phyloP scores from a whole-genome alignment of 2,888 invertebrate genomes.

The Philopedon plagiatum region DNA sequence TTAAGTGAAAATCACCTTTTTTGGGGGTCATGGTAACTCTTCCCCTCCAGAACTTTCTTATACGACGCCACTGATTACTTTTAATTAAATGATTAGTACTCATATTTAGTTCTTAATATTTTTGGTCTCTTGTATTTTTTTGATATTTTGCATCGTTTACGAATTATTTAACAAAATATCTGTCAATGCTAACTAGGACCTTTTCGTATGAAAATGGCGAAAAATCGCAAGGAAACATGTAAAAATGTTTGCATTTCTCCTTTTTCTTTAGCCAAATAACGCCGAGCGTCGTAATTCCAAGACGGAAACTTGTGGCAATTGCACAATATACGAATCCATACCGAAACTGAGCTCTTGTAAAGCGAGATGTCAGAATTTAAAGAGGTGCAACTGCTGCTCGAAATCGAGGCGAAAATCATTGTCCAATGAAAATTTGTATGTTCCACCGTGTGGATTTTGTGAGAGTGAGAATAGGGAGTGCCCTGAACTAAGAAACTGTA shows the following conservation, averaged over 20 bases:
- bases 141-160: too few species aligned
- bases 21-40: too few species aligned
- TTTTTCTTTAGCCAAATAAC: conserved; percentile 28
- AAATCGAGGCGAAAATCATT: conserved; percentile 71
- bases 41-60: too few species aligned
- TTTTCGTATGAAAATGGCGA: too few species aligned
- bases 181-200: too few species aligned
- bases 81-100: too few species aligned
- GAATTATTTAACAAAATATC: too few species aligned
- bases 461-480: conserved; percentile 64
- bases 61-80: too few species aligned
- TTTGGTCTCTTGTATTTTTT: too few species aligned
- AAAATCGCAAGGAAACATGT: too few species aligned
- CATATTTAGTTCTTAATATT: too few species aligned
- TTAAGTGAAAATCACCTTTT: neutral
- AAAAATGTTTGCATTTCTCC: too few species aligned
- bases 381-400: conserved; percentile 62
- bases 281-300: conserved; percentile 61
- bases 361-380: conserved; percentile 59
- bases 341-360: conserved; percentile 59
- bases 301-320: conserved; percentile 64
- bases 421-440: conserved; percentile 75
- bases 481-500: conserved; percentile 58
- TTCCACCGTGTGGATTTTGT: conserved; percentile 69
- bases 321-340: conserved; percentile 66